These are phyloP conservation scores for Pipa parva DNA, from an alignment of 2,113 vertebrate genomes.

Conservation along the genomic window DNA sequence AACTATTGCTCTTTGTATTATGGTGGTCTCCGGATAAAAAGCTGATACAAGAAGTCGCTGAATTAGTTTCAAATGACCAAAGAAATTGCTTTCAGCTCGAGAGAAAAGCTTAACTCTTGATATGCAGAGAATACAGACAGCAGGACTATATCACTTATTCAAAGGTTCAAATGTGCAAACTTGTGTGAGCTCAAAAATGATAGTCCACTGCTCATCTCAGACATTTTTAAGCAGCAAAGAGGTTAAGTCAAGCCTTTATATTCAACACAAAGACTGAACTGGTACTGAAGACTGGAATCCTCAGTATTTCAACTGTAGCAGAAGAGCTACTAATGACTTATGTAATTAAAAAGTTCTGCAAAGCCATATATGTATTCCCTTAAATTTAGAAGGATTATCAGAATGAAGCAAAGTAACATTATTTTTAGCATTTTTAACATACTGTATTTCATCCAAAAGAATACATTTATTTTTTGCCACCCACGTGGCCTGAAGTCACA, in stretches of 20 bases:
- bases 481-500: neutral
- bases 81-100: constrained; percentile 45
- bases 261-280: constrained; percentile 49
- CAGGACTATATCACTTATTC: constrained; percentile 54
- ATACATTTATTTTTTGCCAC: neutral
- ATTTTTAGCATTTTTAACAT: neutral
- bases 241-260: constrained; percentile 51
- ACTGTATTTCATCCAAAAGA: neutral
- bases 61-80: constrained; percentile 45
- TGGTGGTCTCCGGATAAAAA: constrained; percentile 41
- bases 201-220: constrained; percentile 47
- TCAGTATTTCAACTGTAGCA: constrained; percentile 56
- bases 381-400: neutral
- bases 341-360: neutral
- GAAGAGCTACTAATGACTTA: constrained; percentile 49
- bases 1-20: constrained; percentile 46
- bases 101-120: constrained; percentile 49
- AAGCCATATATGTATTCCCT: neutral
- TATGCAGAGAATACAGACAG: constrained; percentile 56
- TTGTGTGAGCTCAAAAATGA: constrained; percentile 45
- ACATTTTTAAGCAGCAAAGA: constrained; percentile 51
- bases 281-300: constrained; percentile 50
- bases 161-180: constrained; percentile 53
- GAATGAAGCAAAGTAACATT: neutral
- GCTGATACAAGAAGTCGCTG: constrained; percentile 34